A percentile compares a stretch with the other conserved stretches of the same genome.
Conservation (phyloP, 2,113 vertebrate genomes). For the Leucoraja erinaceus region DNA sequence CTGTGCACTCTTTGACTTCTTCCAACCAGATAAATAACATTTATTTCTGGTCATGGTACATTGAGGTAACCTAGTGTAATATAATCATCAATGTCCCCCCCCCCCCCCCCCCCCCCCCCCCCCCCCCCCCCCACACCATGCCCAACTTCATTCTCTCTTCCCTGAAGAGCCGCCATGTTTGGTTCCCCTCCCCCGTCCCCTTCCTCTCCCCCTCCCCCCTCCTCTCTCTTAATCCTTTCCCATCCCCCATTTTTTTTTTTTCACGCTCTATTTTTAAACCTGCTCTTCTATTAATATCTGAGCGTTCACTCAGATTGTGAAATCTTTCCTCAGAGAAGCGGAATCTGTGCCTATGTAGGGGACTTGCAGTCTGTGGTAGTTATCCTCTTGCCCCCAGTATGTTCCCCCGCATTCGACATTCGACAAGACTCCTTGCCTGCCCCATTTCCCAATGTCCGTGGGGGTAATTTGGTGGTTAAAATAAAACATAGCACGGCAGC, state of each 20-base stretch:
- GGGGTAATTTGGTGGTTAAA: not conserved
- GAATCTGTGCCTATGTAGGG: not conserved
- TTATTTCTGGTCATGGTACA: not conserved
- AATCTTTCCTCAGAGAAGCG: constrained; percentile 42
- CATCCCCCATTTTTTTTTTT: constrained; percentile 40
- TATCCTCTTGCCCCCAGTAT: constrained; percentile 32
- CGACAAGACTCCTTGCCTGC: not conserved
- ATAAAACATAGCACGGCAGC: not conserved
- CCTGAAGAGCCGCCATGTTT: not conserved
- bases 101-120: not conserved
- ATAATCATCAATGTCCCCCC: not conserved
- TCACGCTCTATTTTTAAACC: constrained; percentile 43
- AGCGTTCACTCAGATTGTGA: constrained; percentile 45
- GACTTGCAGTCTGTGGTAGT: constrained; percentile 41
- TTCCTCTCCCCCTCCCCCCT: no score
- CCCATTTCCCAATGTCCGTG: no score
- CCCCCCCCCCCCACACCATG: no score
- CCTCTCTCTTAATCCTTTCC: constrained; percentile 8
- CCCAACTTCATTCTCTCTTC: not conserved
- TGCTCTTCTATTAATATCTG: constrained; percentile 48
- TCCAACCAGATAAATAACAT: not conserved
- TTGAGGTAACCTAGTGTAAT: not conserved
- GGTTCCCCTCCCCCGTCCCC: no score
- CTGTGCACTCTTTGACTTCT: not conserved
- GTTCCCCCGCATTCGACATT: no score